phyloP scores from a whole-genome alignment of 2,888 invertebrate species.

The Trachelus iudaicus region DNA sequence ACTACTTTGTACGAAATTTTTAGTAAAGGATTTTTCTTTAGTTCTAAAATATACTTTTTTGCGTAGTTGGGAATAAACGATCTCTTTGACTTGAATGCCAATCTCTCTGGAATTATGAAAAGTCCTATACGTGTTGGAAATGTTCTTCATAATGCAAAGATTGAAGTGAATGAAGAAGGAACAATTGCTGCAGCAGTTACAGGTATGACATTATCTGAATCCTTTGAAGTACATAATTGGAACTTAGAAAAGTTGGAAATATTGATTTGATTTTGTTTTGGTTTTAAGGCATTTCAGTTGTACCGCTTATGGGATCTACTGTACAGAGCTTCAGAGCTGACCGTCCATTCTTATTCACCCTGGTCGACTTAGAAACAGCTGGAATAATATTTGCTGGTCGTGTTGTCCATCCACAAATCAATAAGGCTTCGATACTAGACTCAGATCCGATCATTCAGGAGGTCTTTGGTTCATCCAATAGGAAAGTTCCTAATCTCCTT shows the following conservation, averaged over 20 bases:
- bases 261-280: constrained; percentile 5
- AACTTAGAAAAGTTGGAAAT: not conserved
- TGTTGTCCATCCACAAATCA: constrained; percentile 66
- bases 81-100: constrained; percentile 70
- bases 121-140: constrained; percentile 67
- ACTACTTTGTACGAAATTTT: constrained; percentile 12
- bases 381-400: constrained; percentile 75
- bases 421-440: too few species aligned
- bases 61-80: constrained; percentile 71
- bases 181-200: constrained; percentile 75
- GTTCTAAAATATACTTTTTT: constrained; percentile 10
- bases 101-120: constrained; percentile 70
- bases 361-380: constrained; percentile 69
- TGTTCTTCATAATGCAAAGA: constrained; percentile 73
- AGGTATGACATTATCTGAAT: constrained; percentile 45
- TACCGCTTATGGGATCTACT: constrained; percentile 72
- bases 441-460: too few species aligned
- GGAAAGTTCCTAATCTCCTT: too few species aligned
- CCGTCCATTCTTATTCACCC: constrained; percentile 72
- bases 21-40: not conserved
- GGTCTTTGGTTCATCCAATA: too few species aligned
- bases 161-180: constrained; percentile 75
- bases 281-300: constrained; percentile 67
- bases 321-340: constrained; percentile 69
- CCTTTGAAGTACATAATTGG: not conserved